Evolutionary conservation across 2,113 vertebrate species (phyloP).

Genomic region (Sitta europaea): DNA sequence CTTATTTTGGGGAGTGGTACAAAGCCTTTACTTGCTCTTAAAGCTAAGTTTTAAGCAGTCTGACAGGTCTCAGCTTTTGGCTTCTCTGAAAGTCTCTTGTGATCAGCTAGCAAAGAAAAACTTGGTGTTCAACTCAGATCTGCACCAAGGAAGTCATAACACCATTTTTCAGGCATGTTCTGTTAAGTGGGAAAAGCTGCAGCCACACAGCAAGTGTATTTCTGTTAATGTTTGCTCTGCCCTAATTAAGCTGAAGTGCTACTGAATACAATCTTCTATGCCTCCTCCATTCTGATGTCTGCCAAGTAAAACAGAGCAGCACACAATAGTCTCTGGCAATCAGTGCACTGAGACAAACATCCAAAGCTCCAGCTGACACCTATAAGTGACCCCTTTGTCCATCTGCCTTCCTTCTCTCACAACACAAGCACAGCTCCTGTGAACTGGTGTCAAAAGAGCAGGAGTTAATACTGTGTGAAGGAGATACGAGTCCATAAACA

Average conservation of each 20-base stretch:
- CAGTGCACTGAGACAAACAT: neutral
- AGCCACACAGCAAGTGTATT: neutral
- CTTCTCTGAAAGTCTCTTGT: neutral
- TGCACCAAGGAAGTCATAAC: neutral
- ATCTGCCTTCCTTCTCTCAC: neutral
- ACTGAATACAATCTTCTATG: neutral
- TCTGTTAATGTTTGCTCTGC: neutral
- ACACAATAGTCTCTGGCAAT: neutral
- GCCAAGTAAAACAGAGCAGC: neutral
- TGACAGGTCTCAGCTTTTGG: neutral
- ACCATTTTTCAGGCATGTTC: neutral
- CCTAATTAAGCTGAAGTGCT: neutral
- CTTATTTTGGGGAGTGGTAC: neutral
- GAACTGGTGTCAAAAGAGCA: neutral
- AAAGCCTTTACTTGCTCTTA: neutral
- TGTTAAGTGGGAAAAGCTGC: neutral
- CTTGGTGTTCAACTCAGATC: neutral
- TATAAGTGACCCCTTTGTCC: accelerated
- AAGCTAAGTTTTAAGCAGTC: neutral
- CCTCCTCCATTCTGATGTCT: neutral
- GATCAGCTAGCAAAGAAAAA: neutral
- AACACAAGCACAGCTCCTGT: neutral
- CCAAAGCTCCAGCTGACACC: neutral
- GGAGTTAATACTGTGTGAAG: neutral
- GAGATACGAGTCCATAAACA: neutral